Evolutionary conservation across 2,113 vertebrate species (phyloP).

Genomic region (Pomatorhinus ruficollis): DNA sequence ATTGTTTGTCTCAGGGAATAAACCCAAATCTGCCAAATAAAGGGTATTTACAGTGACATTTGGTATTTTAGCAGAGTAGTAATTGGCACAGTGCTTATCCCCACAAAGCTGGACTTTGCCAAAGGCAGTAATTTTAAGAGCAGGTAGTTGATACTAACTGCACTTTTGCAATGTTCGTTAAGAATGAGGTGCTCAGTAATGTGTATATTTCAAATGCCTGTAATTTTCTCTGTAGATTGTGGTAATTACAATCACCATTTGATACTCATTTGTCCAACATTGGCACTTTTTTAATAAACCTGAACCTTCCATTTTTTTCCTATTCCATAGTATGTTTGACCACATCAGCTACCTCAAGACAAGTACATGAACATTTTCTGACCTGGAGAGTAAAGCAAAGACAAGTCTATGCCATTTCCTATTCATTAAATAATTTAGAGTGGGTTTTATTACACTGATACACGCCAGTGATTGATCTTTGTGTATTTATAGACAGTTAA

Average conservation of each 20-base stretch:
- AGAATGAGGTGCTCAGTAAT: background rate
- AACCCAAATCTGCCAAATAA: background rate
- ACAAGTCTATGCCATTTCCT: background rate
- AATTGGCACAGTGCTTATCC: background rate
- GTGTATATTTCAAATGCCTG: background rate
- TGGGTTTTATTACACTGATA: background rate
- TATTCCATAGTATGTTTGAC: background rate
- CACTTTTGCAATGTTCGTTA: background rate
- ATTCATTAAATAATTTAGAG: background rate
- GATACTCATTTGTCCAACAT: background rate
- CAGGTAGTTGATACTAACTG: background rate
- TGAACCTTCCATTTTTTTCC: background rate
- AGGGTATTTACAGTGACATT: background rate
- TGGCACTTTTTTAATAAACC: background rate
- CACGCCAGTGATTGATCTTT: background rate
- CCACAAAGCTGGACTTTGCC: background rate
- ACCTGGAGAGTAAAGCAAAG: background rate
- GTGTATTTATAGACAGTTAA: background rate
- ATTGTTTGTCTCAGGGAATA: background rate
- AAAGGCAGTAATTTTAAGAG: background rate
- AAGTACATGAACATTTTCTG: background rate
- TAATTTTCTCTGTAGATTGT: background rate
- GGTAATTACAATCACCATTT: background rate
- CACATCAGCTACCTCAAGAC: background rate
- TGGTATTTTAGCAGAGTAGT: background rate